A percentile compares a stretch with the other conserved stretches of the same genome.
Conservation (phyloP, 2,888 invertebrate genomes). For the Plebejus anna region DNA sequence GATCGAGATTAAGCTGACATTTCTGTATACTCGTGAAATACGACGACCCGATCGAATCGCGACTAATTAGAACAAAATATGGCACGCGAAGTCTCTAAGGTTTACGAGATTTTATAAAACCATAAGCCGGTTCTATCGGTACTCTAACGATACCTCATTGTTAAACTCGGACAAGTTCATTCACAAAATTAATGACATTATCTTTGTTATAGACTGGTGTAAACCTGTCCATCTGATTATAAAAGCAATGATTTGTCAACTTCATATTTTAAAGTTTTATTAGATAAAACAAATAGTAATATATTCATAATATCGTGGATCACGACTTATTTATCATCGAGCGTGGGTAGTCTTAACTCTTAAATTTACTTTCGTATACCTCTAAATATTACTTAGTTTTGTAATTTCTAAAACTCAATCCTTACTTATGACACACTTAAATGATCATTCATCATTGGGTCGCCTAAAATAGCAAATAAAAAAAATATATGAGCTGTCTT, state of each 20-base stretch:
- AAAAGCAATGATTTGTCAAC: not conserved
- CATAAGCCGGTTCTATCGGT: not conserved
- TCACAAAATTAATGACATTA: not conserved
- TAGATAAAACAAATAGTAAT: not conserved
- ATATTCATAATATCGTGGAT: not conserved
- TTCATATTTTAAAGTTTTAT: slow-evolving; percentile 3
- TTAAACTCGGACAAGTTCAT: not conserved
- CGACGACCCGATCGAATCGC: not conserved
- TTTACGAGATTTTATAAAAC: not conserved
- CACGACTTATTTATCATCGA: not conserved
- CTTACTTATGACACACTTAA: not conserved
- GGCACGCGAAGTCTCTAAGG: not conserved
- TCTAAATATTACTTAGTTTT: not conserved
- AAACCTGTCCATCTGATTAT: not conserved
- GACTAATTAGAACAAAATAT: slow-evolving; percentile 14
- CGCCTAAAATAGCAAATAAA: not conserved
- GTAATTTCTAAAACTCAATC: not conserved
- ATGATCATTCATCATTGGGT: not conserved
- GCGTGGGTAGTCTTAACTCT: not conserved
- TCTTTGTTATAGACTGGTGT: not conserved
- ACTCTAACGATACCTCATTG: not conserved
- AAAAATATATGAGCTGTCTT: not conserved
- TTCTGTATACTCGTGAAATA: slow-evolving; percentile 23
- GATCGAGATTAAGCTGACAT: slow-evolving; percentile 22
- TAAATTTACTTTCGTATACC: not conserved